A percentile compares a stretch with the other conserved stretches of the same genome.
Evolutionary conservation across 2,113 vertebrate species (phyloP).

Genomic region (Paraplagusia blochii): DNA sequence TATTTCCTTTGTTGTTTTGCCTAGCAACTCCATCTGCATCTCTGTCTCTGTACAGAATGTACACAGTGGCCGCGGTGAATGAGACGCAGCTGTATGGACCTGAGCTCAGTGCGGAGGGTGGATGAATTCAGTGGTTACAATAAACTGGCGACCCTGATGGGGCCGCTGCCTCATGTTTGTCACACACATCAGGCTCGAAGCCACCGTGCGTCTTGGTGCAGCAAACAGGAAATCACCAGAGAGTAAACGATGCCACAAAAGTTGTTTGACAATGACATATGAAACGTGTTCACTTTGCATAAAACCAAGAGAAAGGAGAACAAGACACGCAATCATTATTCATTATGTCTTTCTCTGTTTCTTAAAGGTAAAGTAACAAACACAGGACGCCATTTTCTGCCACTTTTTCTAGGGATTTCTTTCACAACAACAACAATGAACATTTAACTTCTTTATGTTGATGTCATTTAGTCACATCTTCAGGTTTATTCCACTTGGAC

Average conservation of each 20-base stretch:
- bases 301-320: slow-evolving; percentile 7
- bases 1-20: slow-evolving; percentile 14
- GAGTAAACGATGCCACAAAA: slow-evolving; percentile 12
- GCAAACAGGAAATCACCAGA: slow-evolving; percentile 18
- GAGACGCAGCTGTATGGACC: slow-evolving; percentile 60
- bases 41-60: slow-evolving; percentile 16
- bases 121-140: slow-evolving; percentile 65
- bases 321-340: neutral
- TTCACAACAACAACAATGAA: too few species aligned
- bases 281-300: slow-evolving; percentile 21
- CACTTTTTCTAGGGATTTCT: too few species aligned
- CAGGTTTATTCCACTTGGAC: too few species aligned
- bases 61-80: slow-evolving; percentile 50
- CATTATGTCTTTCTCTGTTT: neutral
- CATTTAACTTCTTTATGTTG: too few species aligned
- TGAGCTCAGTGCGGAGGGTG: slow-evolving; percentile 51
- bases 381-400: too few species aligned
- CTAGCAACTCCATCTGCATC: neutral
- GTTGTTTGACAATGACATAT: slow-evolving; percentile 12
- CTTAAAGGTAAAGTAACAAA: too few species aligned
- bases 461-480: too few species aligned
- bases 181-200: slow-evolving; percentile 56
- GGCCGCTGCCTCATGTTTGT: slow-evolving; percentile 22
- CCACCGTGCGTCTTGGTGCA: slow-evolving; percentile 43
- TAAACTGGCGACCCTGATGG: slow-evolving; percentile 58